Conservation (phyloP, 2,888 invertebrate genomes). For the Chelonus formosanus region DNA sequence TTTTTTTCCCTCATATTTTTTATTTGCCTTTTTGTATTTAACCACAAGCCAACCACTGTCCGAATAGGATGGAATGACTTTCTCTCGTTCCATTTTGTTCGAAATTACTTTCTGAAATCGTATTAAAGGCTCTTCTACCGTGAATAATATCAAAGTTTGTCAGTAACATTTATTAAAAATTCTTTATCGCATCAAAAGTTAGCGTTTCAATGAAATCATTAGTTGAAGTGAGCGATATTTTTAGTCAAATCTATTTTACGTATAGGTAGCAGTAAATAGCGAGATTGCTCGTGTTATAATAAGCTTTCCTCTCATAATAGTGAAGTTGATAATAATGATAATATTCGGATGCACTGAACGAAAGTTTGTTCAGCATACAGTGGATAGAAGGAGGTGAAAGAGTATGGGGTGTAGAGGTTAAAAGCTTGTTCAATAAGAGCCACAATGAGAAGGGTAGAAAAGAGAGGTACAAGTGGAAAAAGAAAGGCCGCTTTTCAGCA, state of each 20-base stretch:
- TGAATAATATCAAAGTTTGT: slow-evolving; percentile 24
- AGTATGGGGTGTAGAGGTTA: slow-evolving; percentile 16
- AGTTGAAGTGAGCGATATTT: no score
- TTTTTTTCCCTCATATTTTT: slow-evolving; percentile 34
- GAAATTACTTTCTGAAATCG: slow-evolving; percentile 30
- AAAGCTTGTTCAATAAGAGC: slow-evolving; percentile 31
- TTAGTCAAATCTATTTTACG: neutral
- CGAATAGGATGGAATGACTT: slow-evolving; percentile 25
- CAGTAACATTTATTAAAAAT: slow-evolving; percentile 17
- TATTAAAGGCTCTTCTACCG: slow-evolving; percentile 23
- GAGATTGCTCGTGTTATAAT: slow-evolving; percentile 16
- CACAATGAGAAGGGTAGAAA: slow-evolving; percentile 20
- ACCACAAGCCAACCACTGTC: slow-evolving; percentile 19
- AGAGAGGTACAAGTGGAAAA: slow-evolving; percentile 29
- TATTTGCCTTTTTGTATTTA: slow-evolving; percentile 28
- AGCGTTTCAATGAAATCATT: no score
- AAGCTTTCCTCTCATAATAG: slow-evolving; percentile 22
- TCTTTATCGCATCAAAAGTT: no score
- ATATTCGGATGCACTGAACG: slow-evolving; percentile 38
- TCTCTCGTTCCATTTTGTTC: slow-evolving; percentile 32
- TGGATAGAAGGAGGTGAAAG: slow-evolving; percentile 30
- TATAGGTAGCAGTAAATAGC: slow-evolving; percentile 10
- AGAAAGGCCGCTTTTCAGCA: slow-evolving; percentile 49
- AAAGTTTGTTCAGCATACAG: slow-evolving; percentile 56
- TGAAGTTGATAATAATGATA: slow-evolving; percentile 28